Evolutionary conservation across 2,113 vertebrate genomes (phyloP).

Genomic region (Vulpes lagopus): DNA sequence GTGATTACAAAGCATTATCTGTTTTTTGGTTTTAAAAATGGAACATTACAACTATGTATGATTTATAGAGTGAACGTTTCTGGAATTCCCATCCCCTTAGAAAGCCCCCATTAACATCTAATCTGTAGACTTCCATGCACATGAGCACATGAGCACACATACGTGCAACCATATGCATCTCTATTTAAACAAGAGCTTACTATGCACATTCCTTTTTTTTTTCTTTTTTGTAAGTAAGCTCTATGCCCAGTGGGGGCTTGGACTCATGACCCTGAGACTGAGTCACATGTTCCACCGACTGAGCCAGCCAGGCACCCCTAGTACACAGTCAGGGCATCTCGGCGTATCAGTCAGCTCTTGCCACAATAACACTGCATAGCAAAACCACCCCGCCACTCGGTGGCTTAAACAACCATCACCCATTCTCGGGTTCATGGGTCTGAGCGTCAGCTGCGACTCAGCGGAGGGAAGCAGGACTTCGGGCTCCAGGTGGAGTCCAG

Average conservation of each 20-base stretch:
- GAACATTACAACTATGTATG: background rate
- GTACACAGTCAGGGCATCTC: background rate
- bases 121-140: background rate
- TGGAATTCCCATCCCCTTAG: background rate
- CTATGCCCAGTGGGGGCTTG: background rate
- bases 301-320: background rate
- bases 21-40: background rate
- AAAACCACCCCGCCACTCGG: background rate
- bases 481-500: background rate
- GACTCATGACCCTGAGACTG: background rate
- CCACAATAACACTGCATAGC: background rate
- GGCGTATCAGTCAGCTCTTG: background rate
- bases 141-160: accelerated
- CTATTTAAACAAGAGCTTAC: background rate
- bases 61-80: background rate
- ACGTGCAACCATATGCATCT: accelerated
- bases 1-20: background rate
- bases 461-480: background rate
- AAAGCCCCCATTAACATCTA: background rate
- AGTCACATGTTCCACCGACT: background rate
- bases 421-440: background rate
- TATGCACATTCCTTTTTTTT: background rate
- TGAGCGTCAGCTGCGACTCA: background rate
- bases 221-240: background rate
- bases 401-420: background rate